Base-by-base conservation (phyloP, 2,888 invertebrate species). In the Phyllotreta cruciferae region DNA sequence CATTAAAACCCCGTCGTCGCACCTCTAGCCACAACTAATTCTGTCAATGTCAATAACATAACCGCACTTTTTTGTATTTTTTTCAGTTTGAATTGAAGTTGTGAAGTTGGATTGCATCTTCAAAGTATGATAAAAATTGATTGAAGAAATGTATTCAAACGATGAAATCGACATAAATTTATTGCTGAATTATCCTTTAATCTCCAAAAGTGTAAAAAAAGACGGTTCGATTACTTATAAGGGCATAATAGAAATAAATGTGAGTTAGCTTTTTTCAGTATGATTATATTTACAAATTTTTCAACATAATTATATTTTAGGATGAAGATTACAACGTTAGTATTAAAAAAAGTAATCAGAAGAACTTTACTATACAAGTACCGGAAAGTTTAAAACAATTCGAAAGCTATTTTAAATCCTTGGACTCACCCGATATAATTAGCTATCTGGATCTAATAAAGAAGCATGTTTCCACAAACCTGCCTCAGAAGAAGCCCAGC, bases 141-240 rank as follows among this genome's bases (percentile, higher is more conserved):
- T 24, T 24, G 24, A 24, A 35, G 36, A 14, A 44, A 50, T 52
- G 56, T 36, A 61, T 39, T 24, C 41, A 35, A 10, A 39, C 41
- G 47, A 57, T 38, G 57, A 61, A 42, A 54, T 49, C 8, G 50
- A 64, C 11, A 54, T 64, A 2, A 66, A 70, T 53, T 41, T 71
- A 14, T 44, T 77, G 42, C 61, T 77, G 1, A 74, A 75, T 49
- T 77, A 77, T 66, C 78, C 78, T 7, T 62, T 74, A 10, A 70
- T 78, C 14, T 54, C 60, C 1, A 64, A 57, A 72, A 60, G 49
- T 62, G 13, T 63, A 44, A 24, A 24, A 24, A 52, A 67, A 36
- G 56, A 66, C 45, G 66, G 65, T n/a, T 52, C 56, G 37, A 66
- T 71, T n/a, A 35, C 60, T 11, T 75, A 74, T 38, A 71, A 71